These are phyloP conservation scores for Dysidea cf. avara DNA, from an alignment of 37 sponge, comb jelly and placozoan genomes.

Conservation along the genomic window DNA sequence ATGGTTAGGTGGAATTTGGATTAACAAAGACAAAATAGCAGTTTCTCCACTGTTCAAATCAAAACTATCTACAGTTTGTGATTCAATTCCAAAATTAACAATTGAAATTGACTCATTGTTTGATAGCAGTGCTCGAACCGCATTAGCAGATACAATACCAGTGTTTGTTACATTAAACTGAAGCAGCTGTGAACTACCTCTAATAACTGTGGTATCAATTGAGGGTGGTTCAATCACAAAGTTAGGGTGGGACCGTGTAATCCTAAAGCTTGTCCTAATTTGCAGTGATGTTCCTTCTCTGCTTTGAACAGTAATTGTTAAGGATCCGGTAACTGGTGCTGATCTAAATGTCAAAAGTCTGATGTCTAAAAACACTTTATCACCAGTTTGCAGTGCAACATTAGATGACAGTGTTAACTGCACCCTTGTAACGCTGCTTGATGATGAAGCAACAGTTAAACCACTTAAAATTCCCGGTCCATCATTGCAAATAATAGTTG, in stretches of 20 bases:
- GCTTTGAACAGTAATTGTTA: not conserved
- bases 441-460: not conserved
- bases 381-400: constrained; percentile 5
- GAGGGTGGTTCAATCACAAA: constrained; percentile 16
- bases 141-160: constrained; percentile 16
- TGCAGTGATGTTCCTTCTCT: constrained; percentile 4
- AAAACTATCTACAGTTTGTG: not conserved
- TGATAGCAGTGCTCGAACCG: constrained; percentile 11
- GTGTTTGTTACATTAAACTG: constrained; percentile 38
- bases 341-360: not conserved
- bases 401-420: not conserved
- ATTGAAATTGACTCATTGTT: constrained; percentile 12
- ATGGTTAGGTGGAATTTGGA: not conserved
- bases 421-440: not conserved
- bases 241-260: constrained; percentile 25
- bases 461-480: constrained; percentile 34
- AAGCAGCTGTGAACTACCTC: constrained; percentile 18
- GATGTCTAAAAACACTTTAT: constrained; percentile 8
- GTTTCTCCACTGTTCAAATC: constrained; percentile 32
- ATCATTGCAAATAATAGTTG: constrained; percentile 9
- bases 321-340: not conserved
- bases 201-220: constrained; percentile 19
- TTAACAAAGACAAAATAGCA: constrained; percentile 15
- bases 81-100: constrained; percentile 18
- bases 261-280: not conserved